phyloP scores from a whole-genome alignment of 2,888 invertebrate genomes.

The Melipona bicolor region DNA sequence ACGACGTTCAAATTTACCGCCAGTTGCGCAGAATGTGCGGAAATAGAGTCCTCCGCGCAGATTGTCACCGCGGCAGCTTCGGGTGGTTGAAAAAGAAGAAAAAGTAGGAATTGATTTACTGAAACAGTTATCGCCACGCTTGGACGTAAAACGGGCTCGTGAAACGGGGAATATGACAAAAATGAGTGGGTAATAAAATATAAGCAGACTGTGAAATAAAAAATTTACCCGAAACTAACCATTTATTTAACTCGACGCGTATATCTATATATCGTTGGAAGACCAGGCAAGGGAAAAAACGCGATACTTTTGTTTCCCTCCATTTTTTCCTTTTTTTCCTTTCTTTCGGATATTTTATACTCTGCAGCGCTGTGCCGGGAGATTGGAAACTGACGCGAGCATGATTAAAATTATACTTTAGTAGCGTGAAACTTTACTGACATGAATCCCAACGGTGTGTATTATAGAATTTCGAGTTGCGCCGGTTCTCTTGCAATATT shows the following conservation, averaged over 20 bases:
- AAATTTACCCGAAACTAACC: not conserved
- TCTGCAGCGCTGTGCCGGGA: too few relatives aligned
- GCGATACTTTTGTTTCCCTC: too few relatives aligned
- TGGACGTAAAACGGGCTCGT: not conserved
- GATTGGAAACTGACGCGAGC: too few relatives aligned
- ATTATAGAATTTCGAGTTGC: too few relatives aligned
- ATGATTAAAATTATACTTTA: not conserved
- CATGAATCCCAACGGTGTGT: too few relatives aligned
- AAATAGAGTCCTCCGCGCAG: not conserved
- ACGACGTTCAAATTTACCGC: too few relatives aligned
- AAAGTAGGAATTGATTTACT: constrained; percentile 31
- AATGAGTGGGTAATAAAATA: not conserved
- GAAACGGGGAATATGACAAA: not conserved
- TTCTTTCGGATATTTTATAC: not conserved
- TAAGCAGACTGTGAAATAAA: not conserved
- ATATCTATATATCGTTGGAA: not conserved
- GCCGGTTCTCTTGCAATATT: too few relatives aligned
- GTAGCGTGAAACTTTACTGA: not conserved
- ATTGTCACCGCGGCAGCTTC: constrained; percentile 14
- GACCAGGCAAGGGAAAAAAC: not conserved
- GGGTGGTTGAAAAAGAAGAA: not conserved
- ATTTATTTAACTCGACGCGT: not conserved
- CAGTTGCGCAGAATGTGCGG: too few relatives aligned
- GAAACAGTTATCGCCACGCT: constrained; percentile 8
- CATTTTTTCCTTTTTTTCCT: too few relatives aligned